Conservation (phyloP, 2,888 invertebrate genomes). For the Clunio marinus region DNA sequence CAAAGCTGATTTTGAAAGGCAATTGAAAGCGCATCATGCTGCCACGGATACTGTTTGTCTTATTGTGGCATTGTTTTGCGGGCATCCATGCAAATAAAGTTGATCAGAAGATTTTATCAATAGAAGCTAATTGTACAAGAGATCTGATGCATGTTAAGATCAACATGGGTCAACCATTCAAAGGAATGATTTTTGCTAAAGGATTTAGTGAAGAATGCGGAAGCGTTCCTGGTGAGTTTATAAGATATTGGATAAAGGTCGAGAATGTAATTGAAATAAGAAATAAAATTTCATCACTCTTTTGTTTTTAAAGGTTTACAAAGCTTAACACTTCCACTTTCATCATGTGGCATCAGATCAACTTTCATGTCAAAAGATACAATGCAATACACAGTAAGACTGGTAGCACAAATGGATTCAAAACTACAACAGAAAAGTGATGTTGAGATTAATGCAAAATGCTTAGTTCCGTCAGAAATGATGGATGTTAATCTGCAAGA, state of each 20-base stretch:
- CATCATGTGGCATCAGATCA: slow-evolving; percentile 64
- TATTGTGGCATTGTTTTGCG: slow-evolving; percentile 31
- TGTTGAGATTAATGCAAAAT: slow-evolving; percentile 61
- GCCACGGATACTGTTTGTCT: slow-evolving; percentile 21
- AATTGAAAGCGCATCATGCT: slow-evolving; percentile 16
- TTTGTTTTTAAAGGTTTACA: no score
- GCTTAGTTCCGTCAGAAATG: slow-evolving; percentile 50
- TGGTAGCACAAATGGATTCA: slow-evolving; percentile 71
- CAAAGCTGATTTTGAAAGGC: no score
- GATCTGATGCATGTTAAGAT: slow-evolving; percentile 60
- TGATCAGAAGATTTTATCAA: slow-evolving; percentile 54
- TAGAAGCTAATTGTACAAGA: slow-evolving; percentile 61
- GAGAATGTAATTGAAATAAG: no score
- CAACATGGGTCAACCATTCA: slow-evolving; percentile 61
- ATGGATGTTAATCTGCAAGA: slow-evolving; percentile 46
- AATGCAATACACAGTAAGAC: slow-evolving; percentile 61
- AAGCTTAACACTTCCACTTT: slow-evolving; percentile 42
- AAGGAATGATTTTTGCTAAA: slow-evolving; percentile 68
- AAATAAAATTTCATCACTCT: no score
- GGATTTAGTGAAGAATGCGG: slow-evolving; percentile 71
- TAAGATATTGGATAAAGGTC: no score
- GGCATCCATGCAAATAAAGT: slow-evolving; percentile 9
- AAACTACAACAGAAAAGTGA: slow-evolving; percentile 70
- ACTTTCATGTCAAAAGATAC: slow-evolving; percentile 53
- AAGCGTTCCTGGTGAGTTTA: slow-evolving; percentile 48